Percentiles rank a stretch among this genome's conserved stretches.
Evolutionary conservation across 2,113 vertebrate genomes (phyloP).

Genomic region (Nanger granti): DNA sequence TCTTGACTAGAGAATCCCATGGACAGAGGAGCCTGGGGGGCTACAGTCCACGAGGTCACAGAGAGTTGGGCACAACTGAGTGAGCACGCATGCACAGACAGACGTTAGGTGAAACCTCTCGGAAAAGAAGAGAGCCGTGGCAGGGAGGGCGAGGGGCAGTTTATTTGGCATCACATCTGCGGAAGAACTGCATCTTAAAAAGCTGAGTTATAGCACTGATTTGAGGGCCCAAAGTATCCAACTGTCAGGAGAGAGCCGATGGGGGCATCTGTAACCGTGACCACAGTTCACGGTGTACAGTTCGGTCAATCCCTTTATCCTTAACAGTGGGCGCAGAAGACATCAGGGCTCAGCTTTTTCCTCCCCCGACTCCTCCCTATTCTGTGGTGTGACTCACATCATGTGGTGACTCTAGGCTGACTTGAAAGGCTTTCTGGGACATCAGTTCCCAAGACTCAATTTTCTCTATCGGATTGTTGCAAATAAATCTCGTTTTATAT

Average conservation of each 20-base stretch:
- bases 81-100: background rate
- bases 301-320: conserved; percentile 70
- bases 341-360: conserved; percentile 57
- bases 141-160: background rate
- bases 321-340: conserved; percentile 51
- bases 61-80: background rate
- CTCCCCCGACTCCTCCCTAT: conserved; percentile 39
- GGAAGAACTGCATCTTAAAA: background rate
- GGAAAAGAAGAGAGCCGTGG: background rate
- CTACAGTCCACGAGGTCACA: background rate
- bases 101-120: background rate
- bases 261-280: background rate
- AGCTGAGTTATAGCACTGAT: conserved; percentile 37
- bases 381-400: conserved; percentile 58
- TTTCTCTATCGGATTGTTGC: conserved; percentile 72
- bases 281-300: conserved; percentile 52
- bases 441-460: conserved; percentile 68
- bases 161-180: background rate
- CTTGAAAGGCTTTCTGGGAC: conserved; percentile 61
- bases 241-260: background rate
- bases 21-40: background rate
- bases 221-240: conserved; percentile 19
- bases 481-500: conserved; percentile 73
- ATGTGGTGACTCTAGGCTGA: conserved; percentile 37
- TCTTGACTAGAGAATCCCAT: background rate